Evolutionary conservation across 37 sponge, comb jelly and placozoan species (phyloP), one percentile per base, ranked within the genome.

Genomic region (Oopsacas minuta): DNA sequence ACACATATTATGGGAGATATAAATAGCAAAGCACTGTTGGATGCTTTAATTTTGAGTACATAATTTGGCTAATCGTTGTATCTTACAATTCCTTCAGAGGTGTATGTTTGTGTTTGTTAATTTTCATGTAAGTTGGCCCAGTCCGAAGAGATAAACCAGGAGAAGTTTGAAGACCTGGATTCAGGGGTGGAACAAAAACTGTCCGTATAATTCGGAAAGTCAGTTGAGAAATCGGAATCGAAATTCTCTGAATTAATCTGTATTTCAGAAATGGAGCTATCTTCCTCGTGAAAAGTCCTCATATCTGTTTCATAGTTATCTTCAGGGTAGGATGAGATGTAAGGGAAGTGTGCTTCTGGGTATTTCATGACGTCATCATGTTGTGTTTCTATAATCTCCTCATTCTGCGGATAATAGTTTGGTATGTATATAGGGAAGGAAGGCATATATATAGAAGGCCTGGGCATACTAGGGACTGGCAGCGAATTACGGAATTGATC

Each of bases 161-260:
- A 61, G 22, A 25, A 61, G 22, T 10, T 10, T 61, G 75, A 61
- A n/a, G 75, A 61, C 7, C 28, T 10, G 5, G 75, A 25, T 25
- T 61, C 75, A 25, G 75, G 75, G 30, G 75, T 61, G 75, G 75
- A 61, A 34, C 75, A 61, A n/a, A 61, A 61, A 61, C 75, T 61
- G 22, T 61, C 75, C 22, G 75, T 25, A n/a, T 61, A 61, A n/a
- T 61, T 61, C 75, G 75, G 75, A n/a, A 61, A 61, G 28, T 61
- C 75, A 32, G 22, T 12, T 10, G 30, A 61, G 1, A 61, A n/a
- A 10, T 61, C 75, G 30, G 75, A 61, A 61, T n/a, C 30, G 75
- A 61, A 61, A 32, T 25, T 61, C 22, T 61, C 75, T 25, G 75
- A 20, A 61, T 5, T 3, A 61, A 32, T 61, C 3, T 61, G 22